Percentiles rank a stretch among this genome's conserved stretches.
Conservation (phyloP, 2,113 vertebrate genomes). For the Cyprinodon tularosa region DNA sequence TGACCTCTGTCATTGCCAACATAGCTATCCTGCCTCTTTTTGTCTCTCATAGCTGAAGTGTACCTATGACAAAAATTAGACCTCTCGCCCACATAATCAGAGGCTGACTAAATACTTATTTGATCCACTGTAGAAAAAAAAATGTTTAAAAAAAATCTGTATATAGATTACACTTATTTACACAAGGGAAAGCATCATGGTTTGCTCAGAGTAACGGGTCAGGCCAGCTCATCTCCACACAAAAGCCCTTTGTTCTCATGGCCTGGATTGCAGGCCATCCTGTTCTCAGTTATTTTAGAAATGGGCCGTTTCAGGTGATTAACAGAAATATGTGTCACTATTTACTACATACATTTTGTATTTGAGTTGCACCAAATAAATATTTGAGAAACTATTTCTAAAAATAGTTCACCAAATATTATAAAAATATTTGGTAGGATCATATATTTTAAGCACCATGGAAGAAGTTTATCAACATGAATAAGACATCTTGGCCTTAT, state of each 20-base stretch:
- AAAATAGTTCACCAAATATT: neutral
- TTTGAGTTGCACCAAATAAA: neutral
- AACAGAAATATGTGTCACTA: neutral
- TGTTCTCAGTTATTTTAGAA: neutral
- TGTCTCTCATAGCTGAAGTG: too few relatives aligned
- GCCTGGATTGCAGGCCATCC: neutral
- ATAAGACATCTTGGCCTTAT: neutral
- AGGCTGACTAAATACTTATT: too few relatives aligned
- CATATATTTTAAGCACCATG: neutral
- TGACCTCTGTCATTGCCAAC: too few relatives aligned
- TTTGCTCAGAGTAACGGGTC: neutral
- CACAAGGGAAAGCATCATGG: neutral
- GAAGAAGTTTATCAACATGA: neutral
- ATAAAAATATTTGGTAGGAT: neutral
- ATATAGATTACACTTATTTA: neutral
- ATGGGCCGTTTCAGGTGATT: neutral
- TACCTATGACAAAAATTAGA: too few relatives aligned
- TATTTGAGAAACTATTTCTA: neutral
- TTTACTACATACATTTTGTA: neutral
- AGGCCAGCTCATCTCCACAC: conserved; percentile 5
- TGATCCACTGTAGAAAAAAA: too few relatives aligned
- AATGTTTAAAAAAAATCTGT: too few relatives aligned
- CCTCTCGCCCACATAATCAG: too few relatives aligned
- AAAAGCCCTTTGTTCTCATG: conserved; percentile 3
- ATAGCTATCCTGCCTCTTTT: too few relatives aligned